Percentiles rank a stretch among this genome's conserved stretches.
These are phyloP conservation scores for Drosophila lacertosa DNA, from an alignment of 1,140 invertebrate species.

Conservation along the genomic window DNA sequence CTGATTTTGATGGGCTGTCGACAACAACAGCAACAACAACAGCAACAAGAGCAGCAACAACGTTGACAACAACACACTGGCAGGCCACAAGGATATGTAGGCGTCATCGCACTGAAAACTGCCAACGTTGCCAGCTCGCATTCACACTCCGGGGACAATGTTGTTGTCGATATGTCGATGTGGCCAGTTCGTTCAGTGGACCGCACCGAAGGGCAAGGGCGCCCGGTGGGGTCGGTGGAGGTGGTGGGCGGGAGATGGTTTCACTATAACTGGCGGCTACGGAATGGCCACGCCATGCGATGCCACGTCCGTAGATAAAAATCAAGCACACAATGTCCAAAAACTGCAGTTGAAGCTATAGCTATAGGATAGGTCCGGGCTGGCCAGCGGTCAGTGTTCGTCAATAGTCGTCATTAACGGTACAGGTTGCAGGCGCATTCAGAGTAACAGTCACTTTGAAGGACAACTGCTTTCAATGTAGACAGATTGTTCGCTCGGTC, in stretches of 20 bases:
- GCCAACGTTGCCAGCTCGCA: conserved; percentile 39
- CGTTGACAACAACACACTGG: conserved; percentile 42
- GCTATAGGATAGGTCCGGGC: no score
- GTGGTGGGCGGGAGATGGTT: no score
- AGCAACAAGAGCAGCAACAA: conserved; percentile 19
- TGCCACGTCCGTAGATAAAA: conserved; percentile 68
- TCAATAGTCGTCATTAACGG: conserved; percentile 18
- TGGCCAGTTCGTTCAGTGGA: conserved; percentile 42
- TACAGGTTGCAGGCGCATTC: conserved; percentile 4
- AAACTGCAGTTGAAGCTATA: conserved; percentile 43
- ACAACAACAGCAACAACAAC: conserved; percentile 49
- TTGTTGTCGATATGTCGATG: conserved; percentile 71
- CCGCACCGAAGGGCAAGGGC: conserved; percentile 22
- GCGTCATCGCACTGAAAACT: conserved; percentile 55
- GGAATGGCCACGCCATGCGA: conserved; percentile 58
- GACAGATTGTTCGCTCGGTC: not conserved
- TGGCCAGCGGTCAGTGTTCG: conserved; percentile 11
- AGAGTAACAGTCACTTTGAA: conserved; percentile 8
- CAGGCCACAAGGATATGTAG: conserved; percentile 62
- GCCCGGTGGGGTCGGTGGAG: conserved; percentile 3
- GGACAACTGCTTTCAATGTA: conserved; percentile 4
- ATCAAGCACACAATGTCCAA: conserved; percentile 65
- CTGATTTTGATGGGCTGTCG: conserved; percentile 72
- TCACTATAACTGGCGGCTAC: conserved; percentile 46
- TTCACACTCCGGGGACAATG: conserved; percentile 64